A percentile compares a stretch with the other conserved stretches of the same genome.
Conservation (phyloP, 2,888 invertebrate genomes). For the Acleris cristana region DNA sequence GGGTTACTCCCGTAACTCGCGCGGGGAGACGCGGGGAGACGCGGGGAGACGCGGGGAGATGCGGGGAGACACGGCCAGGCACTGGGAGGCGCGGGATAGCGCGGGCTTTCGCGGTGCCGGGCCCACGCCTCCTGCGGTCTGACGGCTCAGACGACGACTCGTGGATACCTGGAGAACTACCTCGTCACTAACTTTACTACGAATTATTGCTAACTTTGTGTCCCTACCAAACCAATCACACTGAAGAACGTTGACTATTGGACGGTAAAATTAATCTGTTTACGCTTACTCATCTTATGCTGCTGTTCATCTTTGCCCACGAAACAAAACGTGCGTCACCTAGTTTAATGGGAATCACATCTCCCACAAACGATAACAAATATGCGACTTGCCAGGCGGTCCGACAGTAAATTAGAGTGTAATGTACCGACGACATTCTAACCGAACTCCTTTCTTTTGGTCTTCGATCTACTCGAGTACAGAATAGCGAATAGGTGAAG, state of each 20-base stretch:
- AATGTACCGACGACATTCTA: constrained; percentile 61
- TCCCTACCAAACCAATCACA: constrained; percentile 57
- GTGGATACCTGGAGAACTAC: constrained; percentile 59
- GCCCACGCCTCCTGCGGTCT: constrained; percentile 42
- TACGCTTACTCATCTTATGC: constrained; percentile 27
- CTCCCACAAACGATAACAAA: constrained; percentile 2
- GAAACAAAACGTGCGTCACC: not conserved
- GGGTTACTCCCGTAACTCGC: constrained; percentile 56
- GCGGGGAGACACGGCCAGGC: constrained; percentile 55
- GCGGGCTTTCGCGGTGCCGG: constrained; percentile 76
- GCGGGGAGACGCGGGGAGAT: constrained; percentile 19
- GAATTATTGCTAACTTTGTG: constrained; percentile 69
- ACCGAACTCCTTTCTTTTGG: constrained; percentile 73
- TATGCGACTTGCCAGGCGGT: constrained; percentile 37
- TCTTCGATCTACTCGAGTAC: constrained; percentile 76
- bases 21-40: constrained; percentile 18
- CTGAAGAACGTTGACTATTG: constrained; percentile 10
- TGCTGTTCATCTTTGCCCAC: constrained; percentile 8
- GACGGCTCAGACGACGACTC: constrained; percentile 53
- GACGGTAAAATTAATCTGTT: constrained; percentile 25
- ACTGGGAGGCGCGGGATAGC: constrained; percentile 65
- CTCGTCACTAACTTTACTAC: constrained; percentile 60
- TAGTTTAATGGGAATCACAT: constrained; percentile 6
- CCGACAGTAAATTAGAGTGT: constrained; percentile 40
- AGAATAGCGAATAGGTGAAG: constrained; percentile 74